Base-by-base conservation (phyloP, 2,113 vertebrate genomes). In the Chrysemys picta region DNA sequence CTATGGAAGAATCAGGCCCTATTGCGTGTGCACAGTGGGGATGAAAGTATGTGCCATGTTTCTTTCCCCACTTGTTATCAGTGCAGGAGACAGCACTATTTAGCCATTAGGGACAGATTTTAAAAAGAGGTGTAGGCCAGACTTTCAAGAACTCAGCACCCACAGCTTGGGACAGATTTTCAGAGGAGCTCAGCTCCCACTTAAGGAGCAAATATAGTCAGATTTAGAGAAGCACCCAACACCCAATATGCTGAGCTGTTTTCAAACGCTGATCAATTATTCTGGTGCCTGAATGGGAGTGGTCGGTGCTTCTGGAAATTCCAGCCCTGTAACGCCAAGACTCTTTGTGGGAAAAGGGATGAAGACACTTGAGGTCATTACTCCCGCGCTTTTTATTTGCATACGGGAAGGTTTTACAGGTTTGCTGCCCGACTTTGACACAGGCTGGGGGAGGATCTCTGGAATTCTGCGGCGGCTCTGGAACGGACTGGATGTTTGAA, bases 41-140 rank as follows among this genome's bases (percentile, higher is more conserved):
- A 49, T 6, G 9, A 88, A 38, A 84, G 6, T 35, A 0, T 0
- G 5, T 0, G 1, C 31, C 59, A 31, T n/a, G 3, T 24, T 90
- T 76, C 76, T 82, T 27, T 82, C 35, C 12, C 49, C 80, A 13
- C 12, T 31, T 31, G 27, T 62, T 62, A n/a, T 38, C 38, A 56
- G 52, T 54, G 52, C n/a, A 17, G 38, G 27, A 10, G 53, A 56
- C 38, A 38, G 80, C 80, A n/a, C 56, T 35, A 27, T 11, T 82
- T 53, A 42, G 35, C n/a, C n/a, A 27, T 56, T 42, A 82, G 52
- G 25, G 52, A 13, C 14, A 27, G 22, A 82, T 38, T 25, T 56
- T 82, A 54, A 54, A 9, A 24, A 54, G 35, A 72, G n/a, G 2
- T 22, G 9, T 38, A 38, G 17, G 16, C n/a, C n/a, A 38, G n/a